Base-by-base conservation (phyloP, 2,113 vertebrate species). In the Excalfactoria chinensis region DNA sequence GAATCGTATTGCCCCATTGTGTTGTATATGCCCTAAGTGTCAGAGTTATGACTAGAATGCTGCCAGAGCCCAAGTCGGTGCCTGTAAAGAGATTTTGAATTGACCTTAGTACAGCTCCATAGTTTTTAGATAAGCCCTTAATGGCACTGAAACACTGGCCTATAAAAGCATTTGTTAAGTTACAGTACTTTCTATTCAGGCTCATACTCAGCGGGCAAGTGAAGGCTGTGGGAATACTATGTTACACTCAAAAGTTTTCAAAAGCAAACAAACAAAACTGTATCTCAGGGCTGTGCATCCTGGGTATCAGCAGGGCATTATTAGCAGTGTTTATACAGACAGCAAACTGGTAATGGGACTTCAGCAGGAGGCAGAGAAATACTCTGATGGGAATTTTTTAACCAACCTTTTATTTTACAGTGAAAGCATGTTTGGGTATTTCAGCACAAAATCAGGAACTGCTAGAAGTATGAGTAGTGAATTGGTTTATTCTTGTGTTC, bases 261-360 rank as follows among this genome's bases (percentile, higher is more conserved):
- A 93, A 95, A 87, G 91, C 93, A 88, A 93, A 60, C 79, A 95
- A 94, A 91, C 83, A 86, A n/a, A 78, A 88, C 91, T 95, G 94
- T 90, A 60, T 93, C 76, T 88, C 69, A 64, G 0, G 0, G 48
- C 26, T 81, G 69, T 90, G 20, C 35, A 8, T 93, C 73, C 86
- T 40, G 91, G 43, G 18, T 81, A 91, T 91, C 72, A 94, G 93
- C 72, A 91, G 53, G 85, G 86, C 72, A 46, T 91, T 94, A 77
- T 95, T 94, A 90, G 83, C 72, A 72, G 51, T 78, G 73, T 86
- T 88, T 94, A 51, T 71, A 35, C 26, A 88, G 69, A 81, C 94
- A 88, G 30, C 67, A 88, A 94, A 88, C 64, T 84, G 71, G 71
- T 93, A 94, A 88, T 91, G 76, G 20, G 34, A 68, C 66, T 90